These are phyloP conservation scores for Halcyon smyrnensis DNA, from an alignment of 2,797 vertebrate genomes.

Conservation along the genomic window DNA sequence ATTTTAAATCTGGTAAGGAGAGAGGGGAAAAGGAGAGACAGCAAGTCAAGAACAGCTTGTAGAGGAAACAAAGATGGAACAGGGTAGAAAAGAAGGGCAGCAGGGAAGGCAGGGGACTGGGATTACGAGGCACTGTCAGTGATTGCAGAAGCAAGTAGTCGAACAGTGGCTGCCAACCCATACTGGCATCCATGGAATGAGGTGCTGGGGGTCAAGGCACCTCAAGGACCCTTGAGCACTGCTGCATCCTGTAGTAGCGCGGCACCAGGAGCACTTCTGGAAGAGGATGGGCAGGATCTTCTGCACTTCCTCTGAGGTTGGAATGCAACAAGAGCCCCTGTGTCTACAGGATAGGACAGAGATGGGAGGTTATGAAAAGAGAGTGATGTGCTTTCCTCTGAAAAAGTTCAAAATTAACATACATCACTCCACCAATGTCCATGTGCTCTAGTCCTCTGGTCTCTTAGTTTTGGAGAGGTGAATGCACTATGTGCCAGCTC, in stretches of 20 bases:
- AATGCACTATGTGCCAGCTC: accelerated
- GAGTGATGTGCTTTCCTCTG: not conserved
- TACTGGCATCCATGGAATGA: not conserved
- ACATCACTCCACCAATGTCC: not conserved
- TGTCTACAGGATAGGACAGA: not conserved
- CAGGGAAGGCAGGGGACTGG: not conserved
- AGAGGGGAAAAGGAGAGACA: not conserved
- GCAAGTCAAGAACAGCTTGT: not conserved
- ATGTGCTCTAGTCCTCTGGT: accelerated
- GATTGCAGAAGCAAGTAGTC: not conserved
- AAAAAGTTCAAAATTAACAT: not conserved
- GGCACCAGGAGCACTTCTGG: not conserved
- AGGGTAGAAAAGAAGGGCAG: not conserved
- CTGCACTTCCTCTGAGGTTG: not conserved
- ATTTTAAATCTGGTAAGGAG: not conserved
- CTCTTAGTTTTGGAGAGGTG: accelerated
- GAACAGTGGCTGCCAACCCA: not conserved
- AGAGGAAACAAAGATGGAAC: not conserved
- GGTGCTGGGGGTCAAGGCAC: not conserved
- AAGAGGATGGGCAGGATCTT: not conserved
- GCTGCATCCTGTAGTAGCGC: not conserved
- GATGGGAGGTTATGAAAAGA: accelerated
- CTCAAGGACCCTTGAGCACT: accelerated
- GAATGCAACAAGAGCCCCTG: not conserved
- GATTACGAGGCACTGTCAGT: not conserved